Evolutionary conservation across 2,888 invertebrate genomes (phyloP), one percentile per base, ranked within the genome.

Genomic region (Campopleginae sp.): DNA sequence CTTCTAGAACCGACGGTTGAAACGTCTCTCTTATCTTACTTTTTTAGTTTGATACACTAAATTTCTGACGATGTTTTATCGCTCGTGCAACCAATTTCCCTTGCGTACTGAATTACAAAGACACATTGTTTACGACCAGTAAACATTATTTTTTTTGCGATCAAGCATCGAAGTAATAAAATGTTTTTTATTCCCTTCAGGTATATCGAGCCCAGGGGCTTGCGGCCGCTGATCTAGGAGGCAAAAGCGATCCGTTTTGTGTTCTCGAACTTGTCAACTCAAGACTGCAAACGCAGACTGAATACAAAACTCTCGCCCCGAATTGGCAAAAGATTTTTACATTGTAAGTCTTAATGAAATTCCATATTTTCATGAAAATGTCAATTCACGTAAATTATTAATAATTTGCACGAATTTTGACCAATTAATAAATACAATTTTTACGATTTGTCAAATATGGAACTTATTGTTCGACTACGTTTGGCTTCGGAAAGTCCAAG

Each of bases 241-340:
- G 99, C 2, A 99, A 99, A 93, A 99, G 99, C 68, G 99, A 99
- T 94, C 99, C 99, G 0, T 99, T 99, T 94, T 99, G 99, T 94
- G 99, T 99, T 0, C 94, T 99, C 27, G 99, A 99, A 93, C 94
- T 99, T 86, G 98, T 98, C 17, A 99, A 99, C 93, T 96, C 98
- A 0, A 96, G 99, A 74, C 94, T 99, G 48, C 99, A 99, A 94
- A 99, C 99, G 0, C 99, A 99, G 93, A 99, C 99, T 0, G 99
- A 99, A 94, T 99, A 99, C 94, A 99, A 99, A 94, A 99, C 99
- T 0, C 94, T 99, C 31, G 95, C 97, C 77, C 99, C 99, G 0
- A 98, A 97, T 88, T 99, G 99, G 99, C 98, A 99, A 95, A 99
- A 99, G 94, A 98, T 99, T 88, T 99, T 99, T 93, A 98, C 98